Base-by-base conservation (phyloP, 2,888 invertebrate species). In the Dynastes tityus region DNA sequence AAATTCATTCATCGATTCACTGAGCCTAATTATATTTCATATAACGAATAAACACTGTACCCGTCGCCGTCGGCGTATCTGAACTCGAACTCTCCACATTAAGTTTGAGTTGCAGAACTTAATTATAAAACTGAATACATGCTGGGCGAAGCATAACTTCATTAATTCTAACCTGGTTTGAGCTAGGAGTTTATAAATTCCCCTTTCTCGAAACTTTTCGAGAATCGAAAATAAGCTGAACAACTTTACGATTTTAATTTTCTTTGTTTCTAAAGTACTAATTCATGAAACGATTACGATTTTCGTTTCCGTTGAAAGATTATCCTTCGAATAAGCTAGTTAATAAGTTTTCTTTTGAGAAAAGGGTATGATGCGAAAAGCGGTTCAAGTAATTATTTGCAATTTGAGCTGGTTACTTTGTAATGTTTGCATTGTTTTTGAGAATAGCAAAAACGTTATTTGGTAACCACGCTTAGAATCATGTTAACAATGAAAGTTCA, bases 121-220 rank as follows among this genome's bases (percentile, higher is more conserved):
- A 64, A 64, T 64, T 64, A 64, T 64, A 32, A 64, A 64, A 37
- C 37, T 64, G 64, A 64, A 64, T 64, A 64, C 64, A 64, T 32
- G 37, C 11, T 11, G 45, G 6, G 45, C 45, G 64, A 64, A n/a
- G 29, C 13, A 29, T n/a, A 64, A 64, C 29, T 64, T 64, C 64
- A 13, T 64, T 64, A 64, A 64, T 64, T 64, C 64, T 37, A 37
- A 64, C 29, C 64, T 37, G 64, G 37, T 64, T 64, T n/a, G 37
- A 64, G n/a, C 37, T 29, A 37, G 6, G 32, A 64, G 64, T 32
- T 37, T 37, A 37, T 64, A 64, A 37, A 64, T 64, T 64, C 37
- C n/a, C n/a, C n/a, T 55, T 11, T 45, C 45, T 16, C 64, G 64
- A 64, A 64, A 64, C 29, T 64, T 64, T 64, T 64, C 64, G 55